phyloP scores from a whole-genome alignment of 2,797 vertebrate genomes.

The Semaprochilodus insignis region DNA sequence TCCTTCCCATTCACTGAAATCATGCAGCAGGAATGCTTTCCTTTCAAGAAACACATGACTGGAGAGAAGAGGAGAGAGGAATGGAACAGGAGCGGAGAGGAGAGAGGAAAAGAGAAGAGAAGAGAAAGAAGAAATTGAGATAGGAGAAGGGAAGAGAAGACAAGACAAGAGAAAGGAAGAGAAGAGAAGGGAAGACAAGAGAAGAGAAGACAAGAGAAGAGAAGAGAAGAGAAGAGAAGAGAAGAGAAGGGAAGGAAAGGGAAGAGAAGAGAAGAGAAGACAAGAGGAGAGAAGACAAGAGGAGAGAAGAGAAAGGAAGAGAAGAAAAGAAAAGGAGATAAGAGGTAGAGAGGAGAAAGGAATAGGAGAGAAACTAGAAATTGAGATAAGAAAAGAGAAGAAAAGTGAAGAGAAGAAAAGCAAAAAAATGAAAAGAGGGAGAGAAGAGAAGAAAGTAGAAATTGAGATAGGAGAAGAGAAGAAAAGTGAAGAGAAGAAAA shows the following conservation, averaged over 20 bases:
- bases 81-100: background rate
- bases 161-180: background rate
- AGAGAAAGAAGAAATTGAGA: background rate
- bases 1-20: background rate
- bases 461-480: background rate
- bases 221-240: no score
- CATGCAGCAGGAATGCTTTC: conserved; percentile 38
- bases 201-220: background rate
- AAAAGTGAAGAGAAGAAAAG: no score
- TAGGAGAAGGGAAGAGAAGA: no score
- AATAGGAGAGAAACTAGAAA: no score
- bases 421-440: no score
- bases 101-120: background rate
- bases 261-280: background rate
- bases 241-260: no score
- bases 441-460: background rate
- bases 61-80: background rate
- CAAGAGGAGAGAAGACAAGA: background rate
- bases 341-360: no score
- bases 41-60: conserved; percentile 30
- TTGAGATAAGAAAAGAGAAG: no score
- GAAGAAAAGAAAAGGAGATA: no score
- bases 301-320: background rate
- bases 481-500: background rate
- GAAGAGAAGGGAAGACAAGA: background rate